Percentiles rank a stretch among this genome's conserved stretches.
phyloP scores from a whole-genome alignment of 2,113 vertebrate species.

The Apistogramma diplotaenia region DNA sequence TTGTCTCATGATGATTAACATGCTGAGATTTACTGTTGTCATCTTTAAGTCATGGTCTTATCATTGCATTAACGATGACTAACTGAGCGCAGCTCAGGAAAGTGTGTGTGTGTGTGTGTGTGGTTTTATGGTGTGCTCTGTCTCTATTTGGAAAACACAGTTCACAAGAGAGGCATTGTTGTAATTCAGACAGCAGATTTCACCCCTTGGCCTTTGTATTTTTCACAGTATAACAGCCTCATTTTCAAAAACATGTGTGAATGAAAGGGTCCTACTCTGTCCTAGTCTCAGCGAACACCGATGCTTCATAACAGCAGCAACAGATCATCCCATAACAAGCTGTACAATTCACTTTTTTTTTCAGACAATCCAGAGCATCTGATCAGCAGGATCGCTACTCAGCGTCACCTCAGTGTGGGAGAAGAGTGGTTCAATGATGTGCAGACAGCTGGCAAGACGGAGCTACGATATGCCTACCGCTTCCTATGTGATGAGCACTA shows the following conservation, averaged over 20 bases:
- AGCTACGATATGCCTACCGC: conserved; percentile 96
- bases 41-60: conserved; percentile 30
- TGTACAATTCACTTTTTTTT: conserved; percentile 21
- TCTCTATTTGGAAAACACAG: not conserved
- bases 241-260: not conserved
- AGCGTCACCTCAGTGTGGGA: conserved; percentile 92
- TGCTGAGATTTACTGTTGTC: not conserved
- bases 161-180: not conserved
- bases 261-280: not conserved
- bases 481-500: conserved; percentile 96
- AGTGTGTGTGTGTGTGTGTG: not conserved
- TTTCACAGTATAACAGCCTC: not conserved
- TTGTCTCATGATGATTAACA: not conserved
- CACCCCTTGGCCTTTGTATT: not conserved
- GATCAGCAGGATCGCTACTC: conserved; percentile 93
- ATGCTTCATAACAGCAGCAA: not conserved
- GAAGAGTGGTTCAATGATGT: conserved; percentile 97
- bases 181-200: not conserved
- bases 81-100: too few relatives aligned
- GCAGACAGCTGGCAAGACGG: conserved; percentile 86
- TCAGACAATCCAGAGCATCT: conserved; percentile 91
- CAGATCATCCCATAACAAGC: not conserved
- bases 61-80: conserved; percentile 7
- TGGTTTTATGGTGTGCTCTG: not conserved
- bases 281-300: not conserved